These are phyloP conservation scores for Onthophagus sagittarius DNA, from an alignment of 2,888 invertebrate species.

Conservation along the genomic window DNA sequence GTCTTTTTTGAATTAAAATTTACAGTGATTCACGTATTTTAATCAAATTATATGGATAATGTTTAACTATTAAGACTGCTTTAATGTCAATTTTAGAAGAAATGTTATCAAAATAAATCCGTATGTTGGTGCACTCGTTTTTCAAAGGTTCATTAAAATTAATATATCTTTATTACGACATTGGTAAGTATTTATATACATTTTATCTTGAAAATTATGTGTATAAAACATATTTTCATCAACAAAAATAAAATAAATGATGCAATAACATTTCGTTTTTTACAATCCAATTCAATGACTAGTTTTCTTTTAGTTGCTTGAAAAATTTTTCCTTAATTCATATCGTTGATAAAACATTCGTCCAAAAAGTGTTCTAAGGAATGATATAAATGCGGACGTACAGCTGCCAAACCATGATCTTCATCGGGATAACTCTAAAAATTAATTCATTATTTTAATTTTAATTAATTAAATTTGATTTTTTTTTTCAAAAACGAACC, in stretches of 20 bases:
- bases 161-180: too few relatives aligned
- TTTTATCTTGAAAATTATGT: too few relatives aligned
- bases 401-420: conserved; percentile 79
- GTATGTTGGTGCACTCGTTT: too few relatives aligned
- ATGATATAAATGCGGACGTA: conserved; percentile 85
- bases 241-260: too few relatives aligned
- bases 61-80: neutral
- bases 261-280: neutral
- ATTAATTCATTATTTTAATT: neutral
- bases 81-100: neutral
- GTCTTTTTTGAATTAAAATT: too few relatives aligned
- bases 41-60: too few relatives aligned
- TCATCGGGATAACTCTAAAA: conserved; percentile 91
- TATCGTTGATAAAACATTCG: conserved; percentile 51
- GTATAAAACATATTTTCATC: too few relatives aligned
- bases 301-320: neutral
- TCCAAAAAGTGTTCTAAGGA: conserved; percentile 80
- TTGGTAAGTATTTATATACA: too few relatives aligned
- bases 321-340: conserved; percentile 11
- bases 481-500: conserved; percentile 54
- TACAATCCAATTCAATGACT: neutral
- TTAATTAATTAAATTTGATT: too few relatives aligned
- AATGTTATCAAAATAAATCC: neutral
- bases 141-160: too few relatives aligned
- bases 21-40: too few relatives aligned